A percentile compares a stretch with the other conserved stretches of the same genome.
phyloP scores from a whole-genome alignment of 2,888 invertebrate genomes.

The Cephalotes varians region DNA sequence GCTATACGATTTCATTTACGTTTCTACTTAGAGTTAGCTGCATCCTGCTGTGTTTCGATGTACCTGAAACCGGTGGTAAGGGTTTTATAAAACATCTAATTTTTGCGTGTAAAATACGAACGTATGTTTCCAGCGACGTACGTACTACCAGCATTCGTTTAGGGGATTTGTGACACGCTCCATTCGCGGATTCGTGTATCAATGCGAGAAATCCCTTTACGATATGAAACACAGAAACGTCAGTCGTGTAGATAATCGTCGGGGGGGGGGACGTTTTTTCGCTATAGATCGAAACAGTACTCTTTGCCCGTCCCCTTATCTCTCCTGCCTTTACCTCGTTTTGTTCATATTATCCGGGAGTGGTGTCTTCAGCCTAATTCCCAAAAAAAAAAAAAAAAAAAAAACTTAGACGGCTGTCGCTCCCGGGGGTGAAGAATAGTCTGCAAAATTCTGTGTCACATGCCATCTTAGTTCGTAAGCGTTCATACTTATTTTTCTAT shows the following conservation, averaged over 20 bases:
- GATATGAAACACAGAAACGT: not conserved
- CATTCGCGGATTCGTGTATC: not conserved
- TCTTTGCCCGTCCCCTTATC: constrained; percentile 38
- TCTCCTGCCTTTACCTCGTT: constrained; percentile 36
- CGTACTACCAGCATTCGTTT: constrained; percentile 4
- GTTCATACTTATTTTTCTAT: constrained; percentile 69
- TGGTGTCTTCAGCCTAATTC: constrained; percentile 40
- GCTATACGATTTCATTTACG: not conserved
- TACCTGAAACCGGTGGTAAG: constrained; percentile 56
- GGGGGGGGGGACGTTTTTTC: constrained; percentile 28
- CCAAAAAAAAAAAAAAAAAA: no score
- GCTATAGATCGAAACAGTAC: constrained; percentile 23
- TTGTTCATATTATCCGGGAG: constrained; percentile 29
- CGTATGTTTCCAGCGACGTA: constrained; percentile 8
- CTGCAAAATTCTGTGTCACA: constrained; percentile 75
- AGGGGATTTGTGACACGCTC: constrained; percentile 6
- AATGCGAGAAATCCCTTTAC: not conserved
- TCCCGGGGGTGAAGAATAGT: constrained; percentile 55
- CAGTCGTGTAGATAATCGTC: constrained; percentile 4
- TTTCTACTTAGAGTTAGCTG: constrained; percentile 9
- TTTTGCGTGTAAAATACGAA: constrained; percentile 1
- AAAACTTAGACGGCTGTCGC: constrained; percentile 31
- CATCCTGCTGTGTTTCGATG: constrained; percentile 48
- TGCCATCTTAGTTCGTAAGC: constrained; percentile 81
- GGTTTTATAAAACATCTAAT: constrained; percentile 34